Evolutionary conservation across 2,888 invertebrate species (phyloP).

Genomic region (Loripinus fragilis): DNA sequence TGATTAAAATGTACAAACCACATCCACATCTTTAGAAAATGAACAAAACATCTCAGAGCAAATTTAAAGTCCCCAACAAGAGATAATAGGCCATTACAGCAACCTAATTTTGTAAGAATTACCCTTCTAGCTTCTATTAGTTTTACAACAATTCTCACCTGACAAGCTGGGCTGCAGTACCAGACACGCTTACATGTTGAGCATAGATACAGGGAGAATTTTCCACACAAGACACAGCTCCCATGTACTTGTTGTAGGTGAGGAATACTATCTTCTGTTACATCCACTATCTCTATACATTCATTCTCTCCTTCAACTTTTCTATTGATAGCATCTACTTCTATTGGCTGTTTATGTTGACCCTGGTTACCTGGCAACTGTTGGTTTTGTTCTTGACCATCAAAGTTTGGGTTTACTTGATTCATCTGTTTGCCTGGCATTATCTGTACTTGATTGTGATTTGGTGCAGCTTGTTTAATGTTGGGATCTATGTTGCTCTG

Average conservation of each 20-base stretch:
- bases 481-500: not conserved
- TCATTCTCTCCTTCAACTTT: conserved; percentile 23
- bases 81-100: no score
- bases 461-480: not conserved
- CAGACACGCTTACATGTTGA: conserved; percentile 85
- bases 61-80: no score
- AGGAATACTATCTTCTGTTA: conserved; percentile 26
- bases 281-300: not conserved
- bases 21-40: no score
- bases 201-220: conserved; percentile 73
- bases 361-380: not conserved
- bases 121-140: no score
- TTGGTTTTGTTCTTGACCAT: not conserved
- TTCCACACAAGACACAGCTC: conserved; percentile 70
- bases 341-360: not conserved
- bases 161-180: conserved; percentile 97
- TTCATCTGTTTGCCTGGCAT: not conserved
- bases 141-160: no score
- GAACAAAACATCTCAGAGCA: no score
- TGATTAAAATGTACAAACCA: no score
- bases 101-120: no score
- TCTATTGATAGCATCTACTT: not conserved
- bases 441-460: not conserved
- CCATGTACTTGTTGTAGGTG: conserved; percentile 65
- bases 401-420: not conserved